Percentiles rank a stretch among this genome's conserved stretches.
Evolutionary conservation across 2,888 invertebrate genomes (phyloP).

Genomic region (Tachina fera): DNA sequence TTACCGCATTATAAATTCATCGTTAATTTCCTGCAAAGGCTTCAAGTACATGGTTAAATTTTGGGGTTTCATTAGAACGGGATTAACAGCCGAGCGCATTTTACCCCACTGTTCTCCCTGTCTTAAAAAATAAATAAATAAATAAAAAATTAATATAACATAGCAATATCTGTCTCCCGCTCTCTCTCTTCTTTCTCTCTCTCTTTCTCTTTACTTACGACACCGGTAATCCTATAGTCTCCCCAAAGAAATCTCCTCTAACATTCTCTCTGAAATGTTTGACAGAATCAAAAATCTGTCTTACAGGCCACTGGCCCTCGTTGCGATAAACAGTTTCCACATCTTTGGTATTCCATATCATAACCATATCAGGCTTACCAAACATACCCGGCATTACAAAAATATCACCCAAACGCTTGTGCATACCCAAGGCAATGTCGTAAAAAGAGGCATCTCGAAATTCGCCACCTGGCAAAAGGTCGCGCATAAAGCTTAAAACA

Average conservation of each 20-base stretch:
- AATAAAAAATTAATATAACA: neutral
- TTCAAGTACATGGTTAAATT: slow-evolving; percentile 83
- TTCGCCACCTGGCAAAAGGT: slow-evolving; percentile 57
- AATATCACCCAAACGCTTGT: slow-evolving; percentile 77
- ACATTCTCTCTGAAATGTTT: slow-evolving; percentile 76
- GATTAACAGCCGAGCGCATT: slow-evolving; percentile 86
- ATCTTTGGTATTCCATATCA: slow-evolving; percentile 84
- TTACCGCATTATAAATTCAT: slow-evolving; percentile 74
- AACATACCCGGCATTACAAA: slow-evolving; percentile 80
- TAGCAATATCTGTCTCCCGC: neutral
- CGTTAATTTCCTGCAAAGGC: slow-evolving; percentile 83
- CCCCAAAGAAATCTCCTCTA: slow-evolving; percentile 54
- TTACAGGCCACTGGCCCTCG: slow-evolving; percentile 83
- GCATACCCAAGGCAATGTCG: slow-evolving; percentile 35
- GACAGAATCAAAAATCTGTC: slow-evolving; percentile 79
- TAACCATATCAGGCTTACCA: slow-evolving; percentile 77
- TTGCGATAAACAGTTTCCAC: slow-evolving; percentile 82
- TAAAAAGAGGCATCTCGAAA: slow-evolving; percentile 43
- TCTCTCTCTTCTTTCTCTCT: neutral
- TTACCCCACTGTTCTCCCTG: slow-evolving; percentile 87
- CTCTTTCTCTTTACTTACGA: slow-evolving; percentile 65
- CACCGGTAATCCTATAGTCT: slow-evolving; percentile 72
- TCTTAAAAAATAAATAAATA: slow-evolving; percentile 74
- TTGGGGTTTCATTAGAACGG: slow-evolving; percentile 86
- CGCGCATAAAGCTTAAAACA: slow-evolving; percentile 18